These are phyloP conservation scores for Hofmannophila pseudospretella DNA, from an alignment of 2,888 invertebrate species.

Conservation along the genomic window DNA sequence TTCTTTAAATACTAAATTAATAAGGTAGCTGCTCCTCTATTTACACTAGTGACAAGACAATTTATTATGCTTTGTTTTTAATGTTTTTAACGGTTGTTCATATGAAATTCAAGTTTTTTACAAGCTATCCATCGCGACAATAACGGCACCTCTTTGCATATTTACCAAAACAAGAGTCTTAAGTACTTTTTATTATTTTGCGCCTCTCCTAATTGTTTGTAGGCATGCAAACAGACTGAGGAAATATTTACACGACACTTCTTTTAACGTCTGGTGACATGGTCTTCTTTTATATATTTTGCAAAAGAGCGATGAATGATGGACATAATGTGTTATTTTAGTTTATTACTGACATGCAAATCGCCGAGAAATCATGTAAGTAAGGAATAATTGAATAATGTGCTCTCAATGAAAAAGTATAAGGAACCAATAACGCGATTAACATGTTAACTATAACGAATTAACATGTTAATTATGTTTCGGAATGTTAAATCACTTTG, in stretches of 20 bases:
- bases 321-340: conserved; percentile 4
- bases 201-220: conserved; percentile 40
- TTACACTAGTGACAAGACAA: too few species aligned
- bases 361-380: conserved; percentile 3
- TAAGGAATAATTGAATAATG: neutral
- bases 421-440: neutral
- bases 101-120: too few species aligned
- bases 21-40: too few species aligned
- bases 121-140: conserved; percentile 9
- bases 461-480: too few species aligned
- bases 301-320: neutral
- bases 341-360: conserved; percentile 11
- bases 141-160: conserved; percentile 25
- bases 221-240: conserved; percentile 39
- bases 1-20: too few species aligned
- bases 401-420: neutral
- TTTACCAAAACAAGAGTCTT: neutral
- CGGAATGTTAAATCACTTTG: too few species aligned
- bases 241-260: conserved; percentile 29
- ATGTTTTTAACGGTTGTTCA: too few species aligned
- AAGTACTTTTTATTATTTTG: conserved; percentile 25
- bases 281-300: conserved; percentile 1
- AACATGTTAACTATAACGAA: neutral
- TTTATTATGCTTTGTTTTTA: too few species aligned
- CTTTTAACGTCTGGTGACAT: conserved; percentile 6